Percentiles rank a stretch among this genome's conserved stretches.
phyloP scores from a whole-genome alignment of 2,113 vertebrate genomes.

The Dissostichus mawsoni region DNA sequence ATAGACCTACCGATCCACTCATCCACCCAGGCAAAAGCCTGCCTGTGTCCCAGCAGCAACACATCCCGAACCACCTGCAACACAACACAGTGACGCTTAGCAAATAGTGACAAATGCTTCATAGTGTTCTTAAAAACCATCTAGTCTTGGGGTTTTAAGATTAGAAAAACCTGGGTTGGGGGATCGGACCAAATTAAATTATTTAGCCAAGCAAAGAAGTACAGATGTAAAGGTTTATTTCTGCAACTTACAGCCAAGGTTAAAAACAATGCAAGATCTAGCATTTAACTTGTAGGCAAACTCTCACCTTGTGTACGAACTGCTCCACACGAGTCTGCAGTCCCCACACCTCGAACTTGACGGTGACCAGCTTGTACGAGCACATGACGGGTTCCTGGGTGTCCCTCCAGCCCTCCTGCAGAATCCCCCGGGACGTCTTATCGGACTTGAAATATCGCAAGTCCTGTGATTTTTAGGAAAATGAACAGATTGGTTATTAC shows the following conservation, averaged over 20 bases:
- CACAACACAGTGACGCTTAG: background rate
- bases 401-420: constrained; percentile 97
- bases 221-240: background rate
- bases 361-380: constrained; percentile 98
- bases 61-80: constrained; percentile 94
- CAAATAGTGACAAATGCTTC: too few species aligned
- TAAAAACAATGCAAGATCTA: background rate
- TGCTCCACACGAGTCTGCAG: constrained; percentile 98
- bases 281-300: background rate
- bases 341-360: constrained; percentile 99
- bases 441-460: constrained; percentile 94
- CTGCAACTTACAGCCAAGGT: background rate
- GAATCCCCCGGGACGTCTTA: constrained; percentile 92
- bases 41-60: constrained; percentile 94
- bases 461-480: constrained; percentile 83
- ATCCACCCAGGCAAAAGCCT: constrained; percentile 99
- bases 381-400: constrained; percentile 97
- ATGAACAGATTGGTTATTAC: background rate
- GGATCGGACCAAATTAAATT: too few species aligned
- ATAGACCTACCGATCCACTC: constrained; percentile 98
- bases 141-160: background rate
- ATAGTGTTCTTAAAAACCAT: background rate
- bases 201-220: background rate
- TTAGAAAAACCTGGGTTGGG: background rate
- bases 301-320: constrained; percentile 95